Percentiles rank a stretch among this genome's conserved stretches.
Evolutionary conservation across 2,888 invertebrate genomes (phyloP).

Genomic region (Xestia rhomboidea): DNA sequence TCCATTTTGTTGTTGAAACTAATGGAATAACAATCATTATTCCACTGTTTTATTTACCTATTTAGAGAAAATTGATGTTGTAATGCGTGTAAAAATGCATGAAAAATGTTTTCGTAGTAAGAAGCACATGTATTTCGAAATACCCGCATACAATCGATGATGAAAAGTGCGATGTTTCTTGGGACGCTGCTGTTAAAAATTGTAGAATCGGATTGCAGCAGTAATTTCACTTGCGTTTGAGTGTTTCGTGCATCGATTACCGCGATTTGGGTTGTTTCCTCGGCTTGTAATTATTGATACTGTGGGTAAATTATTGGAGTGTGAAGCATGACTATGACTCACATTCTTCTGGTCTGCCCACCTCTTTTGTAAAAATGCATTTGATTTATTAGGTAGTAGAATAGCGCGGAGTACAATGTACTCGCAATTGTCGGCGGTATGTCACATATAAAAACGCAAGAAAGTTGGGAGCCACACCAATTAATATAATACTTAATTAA

Average conservation of each 20-base stretch:
- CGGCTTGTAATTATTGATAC: conserved; percentile 85
- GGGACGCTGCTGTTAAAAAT: conserved; percentile 61
- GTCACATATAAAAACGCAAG: conserved; percentile 42
- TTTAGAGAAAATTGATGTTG: conserved; percentile 69
- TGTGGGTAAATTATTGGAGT: conserved; percentile 88
- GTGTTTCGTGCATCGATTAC: conserved; percentile 85
- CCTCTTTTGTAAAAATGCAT: conserved; percentile 83
- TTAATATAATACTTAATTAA: conserved; percentile 45
- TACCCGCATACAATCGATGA: conserved; percentile 80
- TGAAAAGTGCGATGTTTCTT: conserved; percentile 63
- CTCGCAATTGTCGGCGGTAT: conserved; percentile 22
- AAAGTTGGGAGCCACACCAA: conserved; percentile 32
- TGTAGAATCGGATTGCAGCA: conserved; percentile 68
- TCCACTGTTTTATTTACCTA: conserved; percentile 80
- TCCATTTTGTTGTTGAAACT: conserved; percentile 82
- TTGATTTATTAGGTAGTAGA: conserved; percentile 76
- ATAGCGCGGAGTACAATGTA: conserved; percentile 42
- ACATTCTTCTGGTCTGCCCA: conserved; percentile 83
- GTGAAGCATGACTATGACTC: conserved; percentile 89
- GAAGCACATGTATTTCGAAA: conserved; percentile 74
- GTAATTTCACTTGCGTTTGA: conserved; percentile 83
- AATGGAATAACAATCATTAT: conserved; percentile 80
- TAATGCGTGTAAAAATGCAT: conserved; percentile 56
- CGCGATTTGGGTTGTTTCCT: conserved; percentile 85
- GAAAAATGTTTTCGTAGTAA: conserved; percentile 46